Evolutionary conservation across 2,888 invertebrate genomes (phyloP), one percentile per base, ranked within the genome.

Genomic region (Labia minor): DNA sequence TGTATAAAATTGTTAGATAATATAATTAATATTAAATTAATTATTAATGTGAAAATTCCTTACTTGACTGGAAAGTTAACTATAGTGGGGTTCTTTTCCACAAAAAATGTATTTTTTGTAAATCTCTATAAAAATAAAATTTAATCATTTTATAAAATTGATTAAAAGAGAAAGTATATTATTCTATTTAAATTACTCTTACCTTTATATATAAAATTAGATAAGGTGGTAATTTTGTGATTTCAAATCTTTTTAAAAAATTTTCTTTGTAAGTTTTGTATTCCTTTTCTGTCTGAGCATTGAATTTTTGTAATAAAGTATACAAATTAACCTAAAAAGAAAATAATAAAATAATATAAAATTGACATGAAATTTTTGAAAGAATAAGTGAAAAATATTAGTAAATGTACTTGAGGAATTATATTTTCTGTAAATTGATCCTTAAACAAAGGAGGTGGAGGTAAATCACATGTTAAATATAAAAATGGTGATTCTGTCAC

Each of bases 241-340:
- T 90, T 80, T 97, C 95, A 78, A 98, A 99, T 72, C 95, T 83
- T 77, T 98, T 99, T 81, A 99, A 81, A 74, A 95, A 95, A 75
- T 97, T 98, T 77, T 99, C 99, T 76, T 99, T 99, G 78, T 98
- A 97, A 0, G 98, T 99, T 81, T 98, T 98, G 78, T 99, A 98
- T 76, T 99, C 99, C 78, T 97, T 98, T 73, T 98, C 96, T 2
- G 87, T 82, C 71, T 89, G 86, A 0, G 97, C 97, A 77, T 98
- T 98, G 78, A 99, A 99, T 78, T 99, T 99, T 61, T 90, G 89
- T 67, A 99, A 81, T 21, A 99, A 80, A 70, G 92, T 92, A 75
- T 93, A 95, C 33, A 99, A 82, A 76, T 97, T 98, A 0, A 95
- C 92, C 89, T 91, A 76, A 26, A 80, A 79, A 67, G 26, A 19